phyloP scores from a whole-genome alignment of 2,888 invertebrate genomes.

The Nomada fabriciana region DNA sequence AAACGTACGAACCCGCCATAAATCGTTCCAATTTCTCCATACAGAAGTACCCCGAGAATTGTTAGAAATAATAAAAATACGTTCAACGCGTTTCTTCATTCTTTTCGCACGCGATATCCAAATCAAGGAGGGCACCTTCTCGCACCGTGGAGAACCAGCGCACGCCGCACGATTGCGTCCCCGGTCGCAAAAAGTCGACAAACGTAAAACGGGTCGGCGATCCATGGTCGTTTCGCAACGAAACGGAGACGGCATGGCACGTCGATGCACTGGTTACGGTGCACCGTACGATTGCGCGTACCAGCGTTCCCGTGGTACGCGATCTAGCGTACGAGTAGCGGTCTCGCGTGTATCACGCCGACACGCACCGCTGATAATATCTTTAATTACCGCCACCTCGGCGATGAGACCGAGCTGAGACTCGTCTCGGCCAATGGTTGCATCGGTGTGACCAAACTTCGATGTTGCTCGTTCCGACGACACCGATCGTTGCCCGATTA shows the following conservation, averaged over 20 bases:
- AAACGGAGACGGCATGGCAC: conserved; percentile 52
- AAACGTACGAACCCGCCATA: no score
- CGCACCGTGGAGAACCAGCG: no score
- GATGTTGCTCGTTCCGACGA: conserved; percentile 23
- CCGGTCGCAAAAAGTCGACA: conserved; percentile 34
- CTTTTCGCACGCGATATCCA: not conserved
- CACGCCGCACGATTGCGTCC: conserved; percentile 20
- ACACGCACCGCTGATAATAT: conserved; percentile 82
- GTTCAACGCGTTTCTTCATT: not conserved
- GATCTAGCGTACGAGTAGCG: conserved; percentile 45
- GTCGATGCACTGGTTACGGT: conserved; percentile 64
- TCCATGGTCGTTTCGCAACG: conserved; percentile 64
- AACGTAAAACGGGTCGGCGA: conserved; percentile 43
- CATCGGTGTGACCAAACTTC: conserved; percentile 43
- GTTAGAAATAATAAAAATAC: no score
- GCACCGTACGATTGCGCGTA: conserved; percentile 59
- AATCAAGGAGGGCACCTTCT: not conserved
- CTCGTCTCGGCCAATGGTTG: conserved; percentile 6
- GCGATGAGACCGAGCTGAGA: conserved; percentile 45
- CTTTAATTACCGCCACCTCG: conserved; percentile 80
- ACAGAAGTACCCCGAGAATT: no score
- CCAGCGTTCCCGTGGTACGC: conserved; percentile 55
- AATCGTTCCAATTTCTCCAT: no score
- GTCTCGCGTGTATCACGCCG: conserved; percentile 66
- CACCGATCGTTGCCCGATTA: not conserved